Conservation (phyloP, 2,888 invertebrate species). For the Cremastinae sp. region DNA sequence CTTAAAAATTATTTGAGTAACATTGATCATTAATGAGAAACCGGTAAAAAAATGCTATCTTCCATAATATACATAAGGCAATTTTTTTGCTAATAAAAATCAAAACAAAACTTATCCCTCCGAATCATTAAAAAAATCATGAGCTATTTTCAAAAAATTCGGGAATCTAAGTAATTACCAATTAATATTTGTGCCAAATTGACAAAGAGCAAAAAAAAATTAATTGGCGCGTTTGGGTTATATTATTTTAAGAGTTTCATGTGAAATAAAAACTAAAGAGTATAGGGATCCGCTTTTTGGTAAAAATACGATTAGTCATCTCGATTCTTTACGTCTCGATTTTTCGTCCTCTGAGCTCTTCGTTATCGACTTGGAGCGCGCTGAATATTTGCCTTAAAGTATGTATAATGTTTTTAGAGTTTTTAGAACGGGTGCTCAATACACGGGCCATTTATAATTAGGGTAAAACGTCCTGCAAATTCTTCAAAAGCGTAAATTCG, state of each 20-base stretch:
- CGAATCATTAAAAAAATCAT: too few species aligned
- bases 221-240: not conserved
- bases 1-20: too few species aligned
- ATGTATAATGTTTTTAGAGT: conserved; percentile 69
- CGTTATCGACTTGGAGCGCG: conserved; percentile 46
- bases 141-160: conserved; percentile 41
- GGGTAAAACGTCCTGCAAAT: conserved; percentile 59
- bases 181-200: conserved; percentile 60
- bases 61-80: too few species aligned
- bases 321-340: conserved; percentile 52
- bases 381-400: conserved; percentile 69
- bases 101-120: too few species aligned
- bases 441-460: conserved; percentile 70
- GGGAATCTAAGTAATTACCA: conserved; percentile 36
- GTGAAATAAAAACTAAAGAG: not conserved
- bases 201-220: conserved; percentile 24
- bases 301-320: conserved; percentile 7
- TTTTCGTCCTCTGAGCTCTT: conserved; percentile 58
- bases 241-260: not conserved
- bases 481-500: conserved; percentile 56
- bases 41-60: too few species aligned
- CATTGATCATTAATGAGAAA: too few species aligned
- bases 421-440: conserved; percentile 73
- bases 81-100: too few species aligned
- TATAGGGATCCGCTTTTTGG: not conserved